phyloP scores from a whole-genome alignment of 1,140 invertebrate species.

The Drosophila parabipectinata region DNA sequence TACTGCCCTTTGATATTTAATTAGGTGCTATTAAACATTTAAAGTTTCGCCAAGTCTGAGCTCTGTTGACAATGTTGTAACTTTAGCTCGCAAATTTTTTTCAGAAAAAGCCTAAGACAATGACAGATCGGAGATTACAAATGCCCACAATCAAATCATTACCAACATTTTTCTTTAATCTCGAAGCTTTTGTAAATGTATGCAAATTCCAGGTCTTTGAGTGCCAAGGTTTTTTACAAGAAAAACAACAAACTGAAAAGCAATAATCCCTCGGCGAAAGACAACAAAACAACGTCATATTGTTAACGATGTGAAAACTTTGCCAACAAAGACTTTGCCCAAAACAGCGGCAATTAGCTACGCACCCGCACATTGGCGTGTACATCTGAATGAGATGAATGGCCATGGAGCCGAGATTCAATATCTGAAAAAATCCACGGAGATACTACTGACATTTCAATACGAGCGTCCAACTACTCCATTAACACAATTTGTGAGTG shows the following conservation, averaged over 20 bases:
- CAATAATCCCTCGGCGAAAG: conserved; percentile 32
- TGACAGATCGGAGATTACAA: conserved; percentile 58
- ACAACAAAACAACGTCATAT: conserved; percentile 48
- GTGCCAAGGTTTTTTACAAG: conserved; percentile 77
- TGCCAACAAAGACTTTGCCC: conserved; percentile 61
- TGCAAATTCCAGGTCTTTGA: conserved; percentile 72
- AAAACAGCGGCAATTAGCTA: conserved; percentile 67
- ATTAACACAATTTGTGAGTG: conserved; percentile 63
- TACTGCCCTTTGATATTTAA: conserved; percentile 4
- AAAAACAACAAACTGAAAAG: conserved; percentile 26
- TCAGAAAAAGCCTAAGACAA: conserved; percentile 36
- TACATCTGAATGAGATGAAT: conserved; percentile 23
- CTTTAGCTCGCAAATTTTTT: conserved; percentile 48
- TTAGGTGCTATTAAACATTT: conserved; percentile 3
- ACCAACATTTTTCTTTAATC: conserved; percentile 54
- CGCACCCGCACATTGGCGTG: conserved; percentile 58
- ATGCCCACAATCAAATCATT: conserved; percentile 70
- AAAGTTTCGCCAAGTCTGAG: conserved; percentile 1
- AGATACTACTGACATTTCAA: conserved; percentile 69
- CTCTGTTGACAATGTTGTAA: conserved; percentile 27
- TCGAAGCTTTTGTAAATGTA: conserved; percentile 58
- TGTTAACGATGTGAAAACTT: conserved; percentile 76
- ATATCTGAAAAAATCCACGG: conserved; percentile 16
- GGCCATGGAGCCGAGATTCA: conserved; percentile 32
- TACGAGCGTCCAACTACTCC: conserved; percentile 58